A percentile compares a stretch with the other conserved stretches of the same genome.
Evolutionary conservation across 2,113 vertebrate species (phyloP).

Genomic region (Siniperca chuatsi): DNA sequence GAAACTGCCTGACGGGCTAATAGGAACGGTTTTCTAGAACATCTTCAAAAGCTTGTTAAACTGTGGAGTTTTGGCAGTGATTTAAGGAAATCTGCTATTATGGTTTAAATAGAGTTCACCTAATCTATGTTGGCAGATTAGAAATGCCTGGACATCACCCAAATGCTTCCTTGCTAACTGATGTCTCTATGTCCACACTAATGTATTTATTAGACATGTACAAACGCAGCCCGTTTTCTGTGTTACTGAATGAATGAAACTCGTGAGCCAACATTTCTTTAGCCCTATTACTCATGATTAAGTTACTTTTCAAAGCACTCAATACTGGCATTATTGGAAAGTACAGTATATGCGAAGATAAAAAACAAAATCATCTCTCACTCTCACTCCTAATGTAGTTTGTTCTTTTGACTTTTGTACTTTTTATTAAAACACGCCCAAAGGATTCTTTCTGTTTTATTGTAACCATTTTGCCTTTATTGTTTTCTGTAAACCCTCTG

Average conservation of each 20-base stretch:
- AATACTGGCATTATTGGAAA: slow-evolving; percentile 13
- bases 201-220: slow-evolving; percentile 64
- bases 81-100: slow-evolving; percentile 81
- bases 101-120: slow-evolving; percentile 77
- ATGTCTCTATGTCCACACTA: slow-evolving; percentile 56
- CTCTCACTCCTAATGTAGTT: slow-evolving; percentile 24
- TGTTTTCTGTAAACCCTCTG: slow-evolving; percentile 57
- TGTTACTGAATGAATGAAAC: slow-evolving; percentile 52
- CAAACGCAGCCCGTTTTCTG: slow-evolving; percentile 38
- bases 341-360: background rate
- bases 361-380: slow-evolving; percentile 3
- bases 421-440: slow-evolving; percentile 37
- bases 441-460: slow-evolving; percentile 26
- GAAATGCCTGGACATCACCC: slow-evolving; percentile 69
- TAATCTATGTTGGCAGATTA: slow-evolving; percentile 81
- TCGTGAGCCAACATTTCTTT: slow-evolving; percentile 37
- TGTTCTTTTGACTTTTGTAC: slow-evolving; percentile 45
- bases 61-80: slow-evolving; percentile 76
- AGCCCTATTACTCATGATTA: slow-evolving; percentile 29
- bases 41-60: slow-evolving; percentile 81
- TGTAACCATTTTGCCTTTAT: slow-evolving; percentile 48
- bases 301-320: slow-evolving; percentile 16
- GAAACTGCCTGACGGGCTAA: slow-evolving; percentile 76
- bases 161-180: slow-evolving; percentile 51
- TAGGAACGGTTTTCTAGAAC: slow-evolving; percentile 70